Base-by-base conservation (phyloP, 2,888 invertebrate species). In the Drosophila testacea region DNA sequence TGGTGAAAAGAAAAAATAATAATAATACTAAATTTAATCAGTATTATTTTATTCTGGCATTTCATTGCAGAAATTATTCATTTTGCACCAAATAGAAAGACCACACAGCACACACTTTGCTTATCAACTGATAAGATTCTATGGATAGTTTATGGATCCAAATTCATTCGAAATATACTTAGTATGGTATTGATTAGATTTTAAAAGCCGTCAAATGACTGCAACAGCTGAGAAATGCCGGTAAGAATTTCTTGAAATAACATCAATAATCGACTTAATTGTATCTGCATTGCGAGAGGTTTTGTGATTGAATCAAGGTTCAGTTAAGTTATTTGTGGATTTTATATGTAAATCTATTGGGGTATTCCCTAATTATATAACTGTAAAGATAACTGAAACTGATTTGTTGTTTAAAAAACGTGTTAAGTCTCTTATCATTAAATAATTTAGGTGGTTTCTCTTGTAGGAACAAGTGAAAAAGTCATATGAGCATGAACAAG, bases 51-150 rank as follows among this genome's bases (percentile, higher is more conserved):
- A 30, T 32, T 27, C 1, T 38, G 22, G n/a, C 34, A 30, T 28
- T n/a, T 41, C 41, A 34, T 59, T 59, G 46, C 68, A 51, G 34
- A 51, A 56, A 41, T 68, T 51, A 51, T 34, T 65, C 56, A 67
- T 34, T 39, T 41, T 28, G 13, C 38, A 9, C 4, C 10, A 30
- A 44, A 34, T 41, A 48, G 57, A 28, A 27, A 22, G 6, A 10
- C 11, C 6, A 22, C 22, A 2, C 36, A 44, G 32, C 46, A 27
- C 46, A 50, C 16, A 22, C 4, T 34, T 57, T 59, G 34, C 47
- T 67, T 72, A 72, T 73, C 77, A 39, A 30, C 42, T 46, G 74
- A 75, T 77, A 67, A 72, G 51, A 39, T 38, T 28, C n/a, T 27
- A 28, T 9, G 16, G 27, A 41, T 41, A 38, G 11, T 51, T 60